Base-by-base conservation (phyloP, 2,113 vertebrate genomes). In the Amblyornis subalaris region DNA sequence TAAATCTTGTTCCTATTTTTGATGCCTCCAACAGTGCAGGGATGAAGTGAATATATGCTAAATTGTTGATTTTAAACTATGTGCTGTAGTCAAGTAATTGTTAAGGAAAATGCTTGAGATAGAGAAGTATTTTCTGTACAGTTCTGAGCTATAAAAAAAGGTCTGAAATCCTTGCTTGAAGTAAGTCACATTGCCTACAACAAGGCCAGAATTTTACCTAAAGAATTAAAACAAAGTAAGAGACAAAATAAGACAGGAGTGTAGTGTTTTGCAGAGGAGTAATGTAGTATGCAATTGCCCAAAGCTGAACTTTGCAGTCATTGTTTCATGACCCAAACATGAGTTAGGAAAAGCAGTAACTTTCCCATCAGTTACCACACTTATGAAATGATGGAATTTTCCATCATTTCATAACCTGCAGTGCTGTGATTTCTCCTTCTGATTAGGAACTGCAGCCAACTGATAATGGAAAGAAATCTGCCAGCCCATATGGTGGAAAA, bases 401-500 rank as follows among this genome's bases (percentile, higher is more conserved):
- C 94, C 96, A 92, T 80, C 33, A 82, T 89, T 96, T 95, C 81
- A 85, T 76, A 94, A 91, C 69, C 79, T 93, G 85, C 25, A 17
- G 51, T 69, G 60, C 85, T 96, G 79, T 90, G 88, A 96, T 93
- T 95, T 86, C 85, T 93, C 55, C 72, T 93, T 86, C 76, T 93
- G 79, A 91, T 95, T 88, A 94, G 44, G 40, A 94, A 86, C 42
- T 86, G 69, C 65, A 88, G 95, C 92, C 94, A 94, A n/a, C 61
- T 91, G 89, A 95, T 95, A 96, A 93, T 72, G 57, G 88, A 93
- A 93, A 81, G 64, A 96, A 95, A 93, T 85, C 85, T 95, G 94
- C 67, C 88, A 81, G 88, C 65, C 94, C 96, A 95, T 96, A 96
- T 97, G 96, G 93, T 92, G 94, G 93, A 97, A 96, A 97, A 94